phyloP scores from a whole-genome alignment of 2,888 invertebrate genomes.

The Drosophila prostipennis region DNA sequence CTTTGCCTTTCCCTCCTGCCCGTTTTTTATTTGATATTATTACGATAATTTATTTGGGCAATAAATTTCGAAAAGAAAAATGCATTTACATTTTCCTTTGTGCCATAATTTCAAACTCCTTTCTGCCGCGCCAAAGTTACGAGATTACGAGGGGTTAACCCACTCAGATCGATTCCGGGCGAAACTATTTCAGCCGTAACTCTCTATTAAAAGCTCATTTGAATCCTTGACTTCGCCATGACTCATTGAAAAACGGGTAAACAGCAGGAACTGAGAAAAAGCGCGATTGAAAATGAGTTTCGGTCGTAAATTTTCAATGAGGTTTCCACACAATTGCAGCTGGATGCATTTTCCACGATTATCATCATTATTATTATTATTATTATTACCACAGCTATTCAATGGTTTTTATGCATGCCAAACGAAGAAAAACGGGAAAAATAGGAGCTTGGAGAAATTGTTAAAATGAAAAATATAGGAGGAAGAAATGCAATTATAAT shows the following conservation, averaged over 20 bases:
- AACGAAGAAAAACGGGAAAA: background rate
- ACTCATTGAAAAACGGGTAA: constrained; percentile 36
- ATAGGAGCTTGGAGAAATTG: background rate
- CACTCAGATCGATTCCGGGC: constrained; percentile 21
- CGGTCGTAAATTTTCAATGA: constrained; percentile 53
- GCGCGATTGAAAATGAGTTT: constrained; percentile 25
- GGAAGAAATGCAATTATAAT: background rate
- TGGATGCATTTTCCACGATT: constrained; percentile 26
- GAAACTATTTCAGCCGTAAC: constrained; percentile 20
- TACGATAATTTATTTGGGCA: constrained; percentile 81
- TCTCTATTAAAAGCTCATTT: constrained; percentile 40
- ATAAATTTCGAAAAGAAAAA: constrained; percentile 81
- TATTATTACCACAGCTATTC: constrained; percentile 22
- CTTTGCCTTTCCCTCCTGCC: constrained; percentile 28
- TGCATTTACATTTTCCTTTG: constrained; percentile 76
- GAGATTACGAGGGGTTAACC: constrained; percentile 32
- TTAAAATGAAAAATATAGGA: background rate
- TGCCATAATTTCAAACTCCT: constrained; percentile 71
- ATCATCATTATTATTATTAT: constrained; percentile 42
- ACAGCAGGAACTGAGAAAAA: constrained; percentile 20
- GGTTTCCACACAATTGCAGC: constrained; percentile 63
- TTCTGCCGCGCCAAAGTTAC: constrained; percentile 20
- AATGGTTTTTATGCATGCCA: constrained; percentile 14
- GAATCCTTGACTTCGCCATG: constrained; percentile 31
- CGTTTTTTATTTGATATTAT: constrained; percentile 76